Base-by-base conservation (phyloP, 2,113 vertebrate species). In the Cololabis saira region DNA sequence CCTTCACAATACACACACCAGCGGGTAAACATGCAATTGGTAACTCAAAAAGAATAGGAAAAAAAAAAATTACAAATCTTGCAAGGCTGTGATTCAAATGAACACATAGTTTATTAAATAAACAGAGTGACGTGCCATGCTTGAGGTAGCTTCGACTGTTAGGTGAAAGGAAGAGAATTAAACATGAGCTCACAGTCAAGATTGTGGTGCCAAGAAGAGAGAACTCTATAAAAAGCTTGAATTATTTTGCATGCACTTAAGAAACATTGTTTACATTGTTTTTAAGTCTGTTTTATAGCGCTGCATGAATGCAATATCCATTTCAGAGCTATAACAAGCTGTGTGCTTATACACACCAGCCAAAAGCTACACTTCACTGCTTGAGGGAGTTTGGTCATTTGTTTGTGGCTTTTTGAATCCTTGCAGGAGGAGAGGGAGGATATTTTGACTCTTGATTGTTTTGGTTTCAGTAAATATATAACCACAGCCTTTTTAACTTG, bases 371-470 rank as follows among this genome's bases (percentile, higher is more conserved):
- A 56, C 21, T 45, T 43, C 67, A 45, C 27, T 55, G 49, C 50
- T 62, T 15, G 30, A 12, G 53, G 15, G 49, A 55, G 22, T 53
- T 18, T 5, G 49, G 60, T 67, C 56, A 70, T 71, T 65, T 65
- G 65, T 68, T 61, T 76, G 61, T 27, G 74, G 56, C 67, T 78
- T 70, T 67, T 27, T 41, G 21, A 30, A 52, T 45, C 55, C 59
- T 68, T 16, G 14, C 45, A 76, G 40, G 43, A 43, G 43, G 52
- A 27, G 4, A 8, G 0, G 37, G 44, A 3, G 63, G 54, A 63
- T 69, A 37, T 67, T 82, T 71, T 66, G 63, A 72, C 64, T 56
- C 47, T 51, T 51, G 47, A 63, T 61, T 66, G 69, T 76, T 86
- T 66, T 50, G 41, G 12, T 66, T 42, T 50, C 4, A 42, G 82